phyloP scores from a whole-genome alignment of 2,888 invertebrate genomes.

The Cryptocheilus praepositus region DNA sequence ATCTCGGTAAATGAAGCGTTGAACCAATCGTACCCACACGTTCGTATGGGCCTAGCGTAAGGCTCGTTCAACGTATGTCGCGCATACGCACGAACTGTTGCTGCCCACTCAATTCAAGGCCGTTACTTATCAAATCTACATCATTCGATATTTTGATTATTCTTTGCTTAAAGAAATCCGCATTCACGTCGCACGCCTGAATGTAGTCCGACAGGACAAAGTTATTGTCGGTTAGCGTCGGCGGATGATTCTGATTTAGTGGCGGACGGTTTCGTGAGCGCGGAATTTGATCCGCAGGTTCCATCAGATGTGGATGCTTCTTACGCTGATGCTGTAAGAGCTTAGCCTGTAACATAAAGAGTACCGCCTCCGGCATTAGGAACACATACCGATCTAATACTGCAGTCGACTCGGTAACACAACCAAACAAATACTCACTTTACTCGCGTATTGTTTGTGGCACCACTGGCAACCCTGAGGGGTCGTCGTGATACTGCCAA shows the following conservation, averaged over 20 bases:
- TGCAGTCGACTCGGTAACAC: too few relatives aligned
- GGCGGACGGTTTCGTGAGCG: conserved; percentile 68
- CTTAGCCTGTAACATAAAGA: conserved; percentile 75
- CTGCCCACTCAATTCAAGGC: conserved; percentile 50
- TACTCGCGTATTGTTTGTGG: conserved; percentile 91
- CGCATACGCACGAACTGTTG: conserved; percentile 69
- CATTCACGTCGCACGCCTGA: conserved; percentile 54
- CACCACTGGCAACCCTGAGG: conserved; percentile 87
- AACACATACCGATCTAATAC: too few relatives aligned
- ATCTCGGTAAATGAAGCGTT: conserved; percentile 64
- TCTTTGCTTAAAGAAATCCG: conserved; percentile 63
- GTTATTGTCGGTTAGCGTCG: conserved; percentile 58
- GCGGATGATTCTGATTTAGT: conserved; percentile 66
- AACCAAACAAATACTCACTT: conserved; percentile 72
- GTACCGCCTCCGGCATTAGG: too few relatives aligned
- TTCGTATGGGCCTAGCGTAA: too few relatives aligned
- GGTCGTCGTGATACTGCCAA: conserved; percentile 83
- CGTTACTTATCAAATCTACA: conserved; percentile 59
- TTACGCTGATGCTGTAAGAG: conserved; percentile 83
- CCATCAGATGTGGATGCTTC: conserved; percentile 77
- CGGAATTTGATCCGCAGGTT: conserved; percentile 71
- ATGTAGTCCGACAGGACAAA: conserved; percentile 63
- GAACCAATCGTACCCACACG: too few relatives aligned
- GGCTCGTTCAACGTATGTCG: conserved; percentile 69
- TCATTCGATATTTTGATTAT: conserved; percentile 63